Conservation (phyloP, 2,888 invertebrate genomes). For the Exocentrus adspersus region DNA sequence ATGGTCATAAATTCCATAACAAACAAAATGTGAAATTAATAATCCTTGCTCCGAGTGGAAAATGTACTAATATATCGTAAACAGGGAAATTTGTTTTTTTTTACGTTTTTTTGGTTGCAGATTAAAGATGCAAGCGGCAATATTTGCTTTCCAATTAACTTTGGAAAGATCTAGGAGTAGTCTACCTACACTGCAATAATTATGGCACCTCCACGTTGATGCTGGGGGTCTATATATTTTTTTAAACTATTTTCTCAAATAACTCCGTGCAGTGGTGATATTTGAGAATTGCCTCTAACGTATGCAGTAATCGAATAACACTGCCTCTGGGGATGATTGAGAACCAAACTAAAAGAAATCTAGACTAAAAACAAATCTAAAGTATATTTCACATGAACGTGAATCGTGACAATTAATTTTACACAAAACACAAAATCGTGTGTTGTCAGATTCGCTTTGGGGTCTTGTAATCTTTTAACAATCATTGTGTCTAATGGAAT, state of each 20-base stretch:
- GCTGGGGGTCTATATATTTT: not conserved
- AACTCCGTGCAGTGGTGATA: slow-evolving; percentile 1
- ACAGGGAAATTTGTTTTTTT: too few species aligned
- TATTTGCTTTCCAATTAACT: slow-evolving; percentile 4
- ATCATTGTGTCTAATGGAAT: not conserved
- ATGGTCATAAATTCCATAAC: not conserved
- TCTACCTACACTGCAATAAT: not conserved
- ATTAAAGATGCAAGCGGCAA: not conserved
- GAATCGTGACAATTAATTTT: not conserved
- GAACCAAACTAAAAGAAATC: not conserved
- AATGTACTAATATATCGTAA: too few species aligned
- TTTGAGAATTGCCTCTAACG: slow-evolving; percentile 1
- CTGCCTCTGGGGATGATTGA: not conserved
- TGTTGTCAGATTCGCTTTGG: not conserved
- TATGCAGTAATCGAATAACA: not conserved
- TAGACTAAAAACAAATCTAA: not conserved
- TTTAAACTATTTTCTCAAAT: not conserved
- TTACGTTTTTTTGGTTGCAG: not conserved
- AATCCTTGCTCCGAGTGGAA: not conserved
- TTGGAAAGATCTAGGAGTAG: not conserved
- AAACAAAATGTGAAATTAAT: not conserved
- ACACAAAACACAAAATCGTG: not conserved
- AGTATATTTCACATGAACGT: not conserved
- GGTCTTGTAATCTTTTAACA: not conserved
- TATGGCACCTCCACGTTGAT: not conserved